Conservation (phyloP, 2,888 invertebrate species). For the Lissonota sp. region DNA sequence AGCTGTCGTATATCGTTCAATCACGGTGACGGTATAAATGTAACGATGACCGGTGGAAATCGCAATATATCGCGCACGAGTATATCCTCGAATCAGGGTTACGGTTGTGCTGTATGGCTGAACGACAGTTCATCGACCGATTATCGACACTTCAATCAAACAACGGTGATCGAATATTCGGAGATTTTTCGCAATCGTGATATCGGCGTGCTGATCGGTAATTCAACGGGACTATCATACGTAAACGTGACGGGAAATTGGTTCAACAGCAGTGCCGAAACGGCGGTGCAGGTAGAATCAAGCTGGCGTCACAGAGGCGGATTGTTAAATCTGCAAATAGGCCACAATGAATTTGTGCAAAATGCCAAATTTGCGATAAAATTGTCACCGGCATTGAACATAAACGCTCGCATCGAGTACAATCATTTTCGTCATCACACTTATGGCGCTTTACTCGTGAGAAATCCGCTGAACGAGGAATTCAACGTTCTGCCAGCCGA, state of each 20-base stretch:
- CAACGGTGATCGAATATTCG: slow-evolving; percentile 94
- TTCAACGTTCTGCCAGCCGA: slow-evolving; percentile 90
- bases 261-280: slow-evolving; percentile 92
- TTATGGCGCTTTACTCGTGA: slow-evolving; percentile 93
- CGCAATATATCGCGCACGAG: slow-evolving; percentile 95
- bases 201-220: slow-evolving; percentile 95
- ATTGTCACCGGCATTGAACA: slow-evolving; percentile 92
- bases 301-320: slow-evolving; percentile 89
- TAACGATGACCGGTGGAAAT: slow-evolving; percentile 97
- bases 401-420: slow-evolving; percentile 91
- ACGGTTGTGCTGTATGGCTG: slow-evolving; percentile 95
- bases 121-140: slow-evolving; percentile 93
- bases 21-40: slow-evolving; percentile 96
- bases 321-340: slow-evolving; percentile 89
- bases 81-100: slow-evolving; percentile 94
- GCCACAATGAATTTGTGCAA: slow-evolving; percentile 93
- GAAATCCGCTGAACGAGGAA: slow-evolving; percentile 92
- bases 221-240: slow-evolving; percentile 93
- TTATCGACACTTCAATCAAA: slow-evolving; percentile 92
- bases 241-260: slow-evolving; percentile 97
- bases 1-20: slow-evolving; percentile 95
- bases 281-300: slow-evolving; percentile 92
- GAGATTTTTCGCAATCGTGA: slow-evolving; percentile 94
- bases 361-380: slow-evolving; percentile 91
- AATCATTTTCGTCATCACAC: slow-evolving; percentile 94